Evolutionary conservation across 2,888 invertebrate species (phyloP).

Genomic region (Lapara coniferarum): DNA sequence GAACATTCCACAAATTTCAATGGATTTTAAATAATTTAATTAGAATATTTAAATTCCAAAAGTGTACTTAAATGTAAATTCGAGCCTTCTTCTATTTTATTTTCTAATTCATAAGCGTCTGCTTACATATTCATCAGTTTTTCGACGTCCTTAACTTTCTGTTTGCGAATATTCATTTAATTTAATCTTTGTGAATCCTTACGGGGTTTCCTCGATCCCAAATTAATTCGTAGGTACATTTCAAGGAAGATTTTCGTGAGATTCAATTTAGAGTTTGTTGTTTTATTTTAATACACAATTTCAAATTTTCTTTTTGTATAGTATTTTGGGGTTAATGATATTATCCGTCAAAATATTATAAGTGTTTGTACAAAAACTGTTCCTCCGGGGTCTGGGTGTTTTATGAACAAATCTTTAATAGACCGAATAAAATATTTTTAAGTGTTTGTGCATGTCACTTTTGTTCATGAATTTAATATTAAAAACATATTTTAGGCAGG

Average conservation of each 20-base stretch:
- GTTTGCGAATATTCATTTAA: constrained; percentile 15
- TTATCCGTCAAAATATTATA: no score
- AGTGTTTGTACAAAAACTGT: no score
- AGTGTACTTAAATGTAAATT: neutral
- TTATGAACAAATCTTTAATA: no score
- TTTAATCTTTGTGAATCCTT: constrained; percentile 22
- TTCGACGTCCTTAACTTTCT: constrained; percentile 18
- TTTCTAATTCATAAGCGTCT: neutral
- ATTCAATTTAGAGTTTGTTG: neutral
- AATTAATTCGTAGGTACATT: constrained; percentile 8
- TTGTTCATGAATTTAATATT: no score
- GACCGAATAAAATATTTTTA: no score
- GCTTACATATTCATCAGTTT: constrained; percentile 24
- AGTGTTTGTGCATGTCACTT: no score
- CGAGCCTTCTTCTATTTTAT: neutral
- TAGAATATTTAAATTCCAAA: constrained; percentile 1
- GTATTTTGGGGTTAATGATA: neutral
- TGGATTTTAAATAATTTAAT: neutral
- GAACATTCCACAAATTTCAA: neutral
- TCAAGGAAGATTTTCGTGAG: neutral
- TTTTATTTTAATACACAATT: neutral
- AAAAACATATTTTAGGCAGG: no score
- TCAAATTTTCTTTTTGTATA: neutral
- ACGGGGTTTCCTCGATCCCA: constrained; percentile 6
- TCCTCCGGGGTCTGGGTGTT: no score